Base-by-base conservation (phyloP, 2,797 vertebrate species). In the Numenius phaeopus region DNA sequence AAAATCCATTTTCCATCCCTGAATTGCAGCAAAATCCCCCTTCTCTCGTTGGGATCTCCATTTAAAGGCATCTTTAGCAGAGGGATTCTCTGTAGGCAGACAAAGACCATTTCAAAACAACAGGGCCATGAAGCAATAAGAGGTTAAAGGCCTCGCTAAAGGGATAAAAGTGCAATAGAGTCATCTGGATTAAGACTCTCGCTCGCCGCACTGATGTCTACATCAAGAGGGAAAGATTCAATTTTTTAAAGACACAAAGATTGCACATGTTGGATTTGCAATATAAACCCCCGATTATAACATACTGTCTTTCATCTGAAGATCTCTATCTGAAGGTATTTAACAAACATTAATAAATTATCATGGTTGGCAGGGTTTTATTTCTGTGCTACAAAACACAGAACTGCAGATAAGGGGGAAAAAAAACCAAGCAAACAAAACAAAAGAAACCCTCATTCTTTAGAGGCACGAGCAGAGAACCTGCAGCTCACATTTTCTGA, bases 131-230 rank as follows among this genome's bases (percentile, higher is more conserved):
- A 90, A 86, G 87, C 69, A 84, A 70, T 26, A 57, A 55, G 75
- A 94, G 93, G 96, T 97, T 97, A 93, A 90, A 93, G 92, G 92
- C 84, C 69, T 71, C 5, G 9, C 64, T 94, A 91, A 89, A 94
- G 79, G 87, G 89, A 96, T 96, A 90, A 88, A 77, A 95, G 95
- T 94, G 89, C 89, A 90, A 96, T 82, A 91, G 92, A 94, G 94
- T 95, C 94, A 84, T 94, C 94, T 66, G 91, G 94, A 97, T 96
- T 96, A 95, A 97, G 92, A 69, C 52, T 66, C 54, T 37, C 67
- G 59, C 78, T 84, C 12, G 0, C 40, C 2, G 2, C 57, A 83
- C 90, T 92, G 90, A 91, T 89, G 89, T 75, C 84, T 94, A 75
- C 42, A 61, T 66, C 0, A 4, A 73, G 66, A 88, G 82, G 58